phyloP scores from a whole-genome alignment of 1,140 invertebrate genomes.

The Orussus abietinus region DNA sequence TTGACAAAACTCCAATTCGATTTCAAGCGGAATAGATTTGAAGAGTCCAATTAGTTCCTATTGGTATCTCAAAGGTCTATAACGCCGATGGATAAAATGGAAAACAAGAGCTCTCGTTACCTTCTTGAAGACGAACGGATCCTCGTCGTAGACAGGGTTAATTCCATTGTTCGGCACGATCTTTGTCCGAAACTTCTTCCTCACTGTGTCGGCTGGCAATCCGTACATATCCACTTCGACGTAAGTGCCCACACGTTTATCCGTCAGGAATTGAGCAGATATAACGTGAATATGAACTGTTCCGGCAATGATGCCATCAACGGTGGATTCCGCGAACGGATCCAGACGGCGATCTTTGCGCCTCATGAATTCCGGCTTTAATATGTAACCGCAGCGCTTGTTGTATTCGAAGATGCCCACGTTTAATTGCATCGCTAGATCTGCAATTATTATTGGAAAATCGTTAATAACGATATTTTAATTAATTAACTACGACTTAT shows the following conservation, averaged over 20 bases:
- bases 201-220: constrained; percentile 94
- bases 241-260: constrained; percentile 93
- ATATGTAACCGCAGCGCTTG: constrained; percentile 87
- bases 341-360: constrained; percentile 90
- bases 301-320: constrained; percentile 98
- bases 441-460: constrained; percentile 46
- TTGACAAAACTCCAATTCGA: neutral
- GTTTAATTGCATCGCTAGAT: constrained; percentile 98
- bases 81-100: neutral
- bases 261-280: constrained; percentile 91
- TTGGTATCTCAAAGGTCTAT: no score
- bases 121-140: constrained; percentile 98
- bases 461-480: neutral
- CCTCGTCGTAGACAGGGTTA: constrained; percentile 94
- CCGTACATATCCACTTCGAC: constrained; percentile 99
- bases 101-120: no score
- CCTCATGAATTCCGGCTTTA: constrained; percentile 99
- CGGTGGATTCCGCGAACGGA: constrained; percentile 97
- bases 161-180: constrained; percentile 93
- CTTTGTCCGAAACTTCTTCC: constrained; percentile 93
- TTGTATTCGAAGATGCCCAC: constrained; percentile 99
- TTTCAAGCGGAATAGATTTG: no score
- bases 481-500: no score
- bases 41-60: no score
- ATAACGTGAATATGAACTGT: constrained; percentile 88